Percentiles rank a stretch among this genome's conserved stretches.
These are phyloP conservation scores for Smittia sp. DNA, from an alignment of 2,888 invertebrate genomes.

Conservation along the genomic window DNA sequence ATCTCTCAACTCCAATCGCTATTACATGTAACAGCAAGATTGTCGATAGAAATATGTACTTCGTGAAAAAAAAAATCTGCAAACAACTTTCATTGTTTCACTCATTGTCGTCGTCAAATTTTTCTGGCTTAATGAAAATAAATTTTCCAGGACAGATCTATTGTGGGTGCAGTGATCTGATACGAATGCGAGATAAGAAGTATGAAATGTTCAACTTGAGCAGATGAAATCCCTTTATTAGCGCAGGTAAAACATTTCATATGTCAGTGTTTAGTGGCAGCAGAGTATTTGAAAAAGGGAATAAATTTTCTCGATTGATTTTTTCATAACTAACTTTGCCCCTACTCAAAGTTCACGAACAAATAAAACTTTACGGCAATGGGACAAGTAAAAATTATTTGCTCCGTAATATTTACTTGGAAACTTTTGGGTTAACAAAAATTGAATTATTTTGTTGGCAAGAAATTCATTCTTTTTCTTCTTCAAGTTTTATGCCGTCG, in stretches of 20 bases:
- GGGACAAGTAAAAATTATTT: conserved; percentile 38
- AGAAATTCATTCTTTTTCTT: neutral
- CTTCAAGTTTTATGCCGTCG: neutral
- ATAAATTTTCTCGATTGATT: conserved; percentile 22
- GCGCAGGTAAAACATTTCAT: neutral
- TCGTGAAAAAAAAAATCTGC: neutral
- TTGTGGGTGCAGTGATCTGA: conserved; percentile 34
- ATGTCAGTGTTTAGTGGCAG: neutral
- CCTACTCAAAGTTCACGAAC: neutral
- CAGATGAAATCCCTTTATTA: neutral
- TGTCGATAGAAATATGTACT: conserved; percentile 35
- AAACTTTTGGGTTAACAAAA: conserved; percentile 9
- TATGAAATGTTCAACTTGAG: neutral
- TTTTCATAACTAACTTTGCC: conserved; percentile 20
- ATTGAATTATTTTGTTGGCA: conserved; percentile 16
- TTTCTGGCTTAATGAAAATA: neutral
- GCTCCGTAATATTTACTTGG: conserved; percentile 2
- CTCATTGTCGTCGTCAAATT: neutral
- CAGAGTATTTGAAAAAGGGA: neutral
- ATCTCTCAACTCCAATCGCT: conserved; percentile 18
- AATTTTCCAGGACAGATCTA: conserved; percentile 11
- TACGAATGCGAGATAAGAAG: conserved; percentile 26
- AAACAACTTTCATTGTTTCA: neutral
- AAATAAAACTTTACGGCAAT: conserved; percentile 9
- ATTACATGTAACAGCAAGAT: conserved; percentile 32